Evolutionary conservation across 2,797 vertebrate genomes (phyloP).

Genomic region (Falco naumanni): DNA sequence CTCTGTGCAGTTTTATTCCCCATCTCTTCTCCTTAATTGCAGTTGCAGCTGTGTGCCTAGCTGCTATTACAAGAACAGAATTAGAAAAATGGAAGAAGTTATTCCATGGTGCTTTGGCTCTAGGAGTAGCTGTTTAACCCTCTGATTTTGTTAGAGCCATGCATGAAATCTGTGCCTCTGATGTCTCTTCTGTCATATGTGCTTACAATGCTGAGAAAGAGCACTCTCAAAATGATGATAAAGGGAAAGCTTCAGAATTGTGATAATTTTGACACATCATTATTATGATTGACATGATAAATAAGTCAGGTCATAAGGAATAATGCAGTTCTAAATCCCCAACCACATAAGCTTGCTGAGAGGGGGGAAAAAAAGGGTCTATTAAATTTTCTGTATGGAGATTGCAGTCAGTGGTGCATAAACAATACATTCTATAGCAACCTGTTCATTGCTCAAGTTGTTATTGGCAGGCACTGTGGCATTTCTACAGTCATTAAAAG

Average conservation of each 20-base stretch:
- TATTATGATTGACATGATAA: conserved; percentile 48
- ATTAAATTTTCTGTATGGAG: conserved; percentile 52
- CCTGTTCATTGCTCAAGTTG: conserved; percentile 59
- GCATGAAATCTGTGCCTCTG: conserved; percentile 14
- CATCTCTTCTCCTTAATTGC: conserved; percentile 38
- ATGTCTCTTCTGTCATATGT: conserved; percentile 6
- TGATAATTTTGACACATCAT: conserved; percentile 58
- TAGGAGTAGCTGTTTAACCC: conserved; percentile 17
- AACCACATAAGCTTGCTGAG: conserved; percentile 29
- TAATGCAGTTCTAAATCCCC: conserved; percentile 54
- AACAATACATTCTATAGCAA: conserved; percentile 57
- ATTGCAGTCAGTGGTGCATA: conserved; percentile 35
- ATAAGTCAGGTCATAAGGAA: conserved; percentile 51
- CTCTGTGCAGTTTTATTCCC: conserved; percentile 14
- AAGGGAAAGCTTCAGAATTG: conserved; percentile 33
- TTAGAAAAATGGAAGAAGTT: conserved; percentile 38
- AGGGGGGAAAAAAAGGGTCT: conserved; percentile 6
- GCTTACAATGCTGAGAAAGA: conserved; percentile 9
- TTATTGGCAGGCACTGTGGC: conserved; percentile 50
- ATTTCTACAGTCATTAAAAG: conserved; percentile 54
- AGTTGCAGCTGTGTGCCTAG: background rate
- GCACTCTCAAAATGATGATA: background rate
- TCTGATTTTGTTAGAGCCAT: background rate
- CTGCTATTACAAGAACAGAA: conserved; percentile 7
- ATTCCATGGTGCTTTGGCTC: conserved; percentile 30